Base-by-base conservation (phyloP, 2,888 invertebrate species). In the Zygogramma bicolorata region DNA sequence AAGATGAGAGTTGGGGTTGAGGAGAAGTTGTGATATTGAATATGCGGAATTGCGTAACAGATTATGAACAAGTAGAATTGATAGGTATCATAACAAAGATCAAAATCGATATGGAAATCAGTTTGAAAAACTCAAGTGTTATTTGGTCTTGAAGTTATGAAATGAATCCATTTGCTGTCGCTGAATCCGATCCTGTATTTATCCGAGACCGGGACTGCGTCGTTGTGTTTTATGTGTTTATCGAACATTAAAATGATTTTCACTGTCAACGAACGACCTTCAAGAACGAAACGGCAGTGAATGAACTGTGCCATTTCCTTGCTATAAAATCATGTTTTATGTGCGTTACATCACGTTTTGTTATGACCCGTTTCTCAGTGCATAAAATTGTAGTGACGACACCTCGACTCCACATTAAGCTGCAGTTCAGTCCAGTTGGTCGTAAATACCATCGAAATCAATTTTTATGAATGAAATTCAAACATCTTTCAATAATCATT, bases 241-340 rank as follows among this genome's bases (percentile, higher is more conserved):
- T 53, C 53, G 53, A 53, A 20, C 69, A 70, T 74, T 68, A 68
- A 82, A 83, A 83, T 74, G 71, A 81, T 84, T 86, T 86, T 86
- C 86, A 85, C 82, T 85, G 86, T 86, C 86, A 86, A 85, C 82
- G 84, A 85, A 85, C 86, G 86, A 83, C 86, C 86, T 86, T 86
- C 84, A 71, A 74, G 68, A 75, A 82, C 81, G 81, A 81, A 84
- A 84, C 83, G 82, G 82, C 83, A 81, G 81, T 84, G 84, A 84
- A 82, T 82, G 81, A 82, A 79, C 84, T 81, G 84, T 85, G 85
- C 85, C 85, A 84, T 84, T 83, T 84, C 81, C 81, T 81, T 60
- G 83, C 83, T 79, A 85, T 86, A 86, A 86, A 86, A 86, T 86
- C 85, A 85, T 85, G 85, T 85, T 86, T 86, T 86, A 86, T 85